Evolutionary conservation across 2,113 vertebrate species (phyloP).

Genomic region (Felis catus): F.catus_Fca126_mat1.0 CM031419.1:197550501-197551000

Average conservation of each 20-base stretch:
- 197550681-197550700: neutral
- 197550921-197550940: neutral
- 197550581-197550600: neutral
- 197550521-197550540: neutral
- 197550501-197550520: neutral
- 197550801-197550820: slow-evolving; percentile 15
- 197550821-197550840: neutral
- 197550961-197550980: neutral
- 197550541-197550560: neutral
- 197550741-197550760: neutral
- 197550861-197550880: neutral
- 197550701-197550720: neutral
- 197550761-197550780: neutral
- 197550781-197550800: neutral
- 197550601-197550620: neutral
- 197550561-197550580: neutral
- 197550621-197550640: neutral
- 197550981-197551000: neutral
- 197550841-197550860: neutral
- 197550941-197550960: neutral
- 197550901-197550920: neutral
- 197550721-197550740: neutral
- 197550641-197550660: neutral
- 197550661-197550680: neutral
- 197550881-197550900: neutral